phyloP scores from a whole-genome alignment of 2,797 vertebrate species.

The Pangasius mekongensis region DNA sequence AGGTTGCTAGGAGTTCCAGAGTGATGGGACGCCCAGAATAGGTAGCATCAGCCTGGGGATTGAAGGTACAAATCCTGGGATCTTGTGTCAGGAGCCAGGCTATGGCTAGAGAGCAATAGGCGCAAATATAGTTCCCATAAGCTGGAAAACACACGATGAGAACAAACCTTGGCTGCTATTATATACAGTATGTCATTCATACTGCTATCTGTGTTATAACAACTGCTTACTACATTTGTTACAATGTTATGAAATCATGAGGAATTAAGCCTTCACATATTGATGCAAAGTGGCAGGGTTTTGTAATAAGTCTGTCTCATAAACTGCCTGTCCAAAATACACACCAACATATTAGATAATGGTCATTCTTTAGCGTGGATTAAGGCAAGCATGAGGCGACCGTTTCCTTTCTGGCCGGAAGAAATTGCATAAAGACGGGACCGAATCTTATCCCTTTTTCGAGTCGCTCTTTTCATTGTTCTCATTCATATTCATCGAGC shows the following conservation, averaged over 20 bases:
- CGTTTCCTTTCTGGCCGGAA: slow-evolving; percentile 20
- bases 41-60: slow-evolving; percentile 68
- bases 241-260: not conserved
- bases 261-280: not conserved
- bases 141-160: slow-evolving; percentile 58
- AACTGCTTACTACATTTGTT: not conserved
- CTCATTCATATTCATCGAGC: slow-evolving; percentile 78
- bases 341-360: slow-evolving; percentile 33
- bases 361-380: not conserved
- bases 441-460: slow-evolving; percentile 47
- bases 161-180: slow-evolving; percentile 64
- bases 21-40: slow-evolving; percentile 75
- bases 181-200: not conserved
- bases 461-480: slow-evolving; percentile 70
- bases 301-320: slow-evolving; percentile 21
- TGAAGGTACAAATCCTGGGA: slow-evolving; percentile 76
- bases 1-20: slow-evolving; percentile 73
- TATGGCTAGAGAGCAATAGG: slow-evolving; percentile 62
- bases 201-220: not conserved
- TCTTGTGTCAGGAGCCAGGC: slow-evolving; percentile 70
- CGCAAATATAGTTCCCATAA: slow-evolving; percentile 74
- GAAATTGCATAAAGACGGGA: slow-evolving; percentile 49
- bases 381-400: not conserved
- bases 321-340: slow-evolving; percentile 38
- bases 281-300: not conserved